Evolutionary conservation across 2,797 vertebrate species (phyloP).

Genomic region (Epinephelus awoara): DNA sequence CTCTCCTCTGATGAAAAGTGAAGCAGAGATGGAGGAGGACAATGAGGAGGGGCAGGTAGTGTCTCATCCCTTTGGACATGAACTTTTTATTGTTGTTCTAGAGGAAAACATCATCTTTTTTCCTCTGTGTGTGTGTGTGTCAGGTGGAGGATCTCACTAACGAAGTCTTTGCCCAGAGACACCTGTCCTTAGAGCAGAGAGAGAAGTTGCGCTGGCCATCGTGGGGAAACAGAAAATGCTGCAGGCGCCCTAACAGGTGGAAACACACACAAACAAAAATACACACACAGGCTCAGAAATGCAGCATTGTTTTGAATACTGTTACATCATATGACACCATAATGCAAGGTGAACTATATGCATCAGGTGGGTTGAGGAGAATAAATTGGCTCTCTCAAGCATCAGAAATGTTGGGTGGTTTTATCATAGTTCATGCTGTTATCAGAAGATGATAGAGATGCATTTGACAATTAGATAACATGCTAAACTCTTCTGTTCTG

Average conservation of each 20-base stretch:
- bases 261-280: conserved; percentile 41
- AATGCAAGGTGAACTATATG: background rate
- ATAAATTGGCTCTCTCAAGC: background rate
- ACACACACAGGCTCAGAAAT: background rate
- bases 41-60: conserved; percentile 51
- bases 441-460: conserved; percentile 4
- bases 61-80: background rate
- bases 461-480: conserved; percentile 18
- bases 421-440: conserved; percentile 1
- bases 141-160: conserved; percentile 91
- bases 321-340: background rate
- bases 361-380: background rate
- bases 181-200: conserved; percentile 86
- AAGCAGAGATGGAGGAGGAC: conserved; percentile 51
- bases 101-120: conserved; percentile 1
- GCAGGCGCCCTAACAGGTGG: conserved; percentile 88
- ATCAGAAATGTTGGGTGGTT: background rate
- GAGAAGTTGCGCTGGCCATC: conserved; percentile 89
- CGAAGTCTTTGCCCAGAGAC: conserved; percentile 87
- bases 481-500: background rate
- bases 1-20: conserved; percentile 74
- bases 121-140: background rate
- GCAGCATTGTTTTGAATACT: background rate
- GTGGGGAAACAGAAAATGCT: conserved; percentile 88
- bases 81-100: background rate